Conservation (phyloP, 1,140 invertebrate genomes). For the Lepeophtheirus salmonis region DNA sequence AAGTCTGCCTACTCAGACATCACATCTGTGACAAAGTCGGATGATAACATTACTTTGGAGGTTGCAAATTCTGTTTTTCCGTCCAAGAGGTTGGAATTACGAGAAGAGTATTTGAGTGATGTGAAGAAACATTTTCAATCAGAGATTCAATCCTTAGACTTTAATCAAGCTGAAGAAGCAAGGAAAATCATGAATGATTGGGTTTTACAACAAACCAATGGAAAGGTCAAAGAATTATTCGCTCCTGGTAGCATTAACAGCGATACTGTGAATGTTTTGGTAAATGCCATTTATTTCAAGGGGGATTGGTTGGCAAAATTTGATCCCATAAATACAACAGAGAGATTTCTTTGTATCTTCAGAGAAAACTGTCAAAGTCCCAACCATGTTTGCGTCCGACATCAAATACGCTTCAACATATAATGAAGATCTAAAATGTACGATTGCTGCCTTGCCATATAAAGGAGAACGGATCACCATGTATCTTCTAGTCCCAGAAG, state of each 20-base stretch:
- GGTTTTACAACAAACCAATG: conserved; percentile 49
- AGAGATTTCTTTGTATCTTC: conserved; percentile 35
- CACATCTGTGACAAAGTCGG: too few relatives aligned
- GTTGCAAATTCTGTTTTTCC: too few relatives aligned
- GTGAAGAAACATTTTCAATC: too few relatives aligned
- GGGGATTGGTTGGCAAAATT: conserved; percentile 55
- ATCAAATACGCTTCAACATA: conserved; percentile 40
- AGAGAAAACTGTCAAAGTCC: conserved; percentile 30
- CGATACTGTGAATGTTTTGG: too few relatives aligned
- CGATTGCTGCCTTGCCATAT: conserved; percentile 40
- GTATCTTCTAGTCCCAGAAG: conserved; percentile 45
- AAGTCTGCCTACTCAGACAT: too few relatives aligned
- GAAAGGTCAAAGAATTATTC: conserved; percentile 48
- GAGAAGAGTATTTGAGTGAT: too few relatives aligned
- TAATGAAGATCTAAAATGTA: conserved; percentile 43
- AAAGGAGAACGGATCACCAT: too few relatives aligned
- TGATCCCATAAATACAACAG: conserved; percentile 31
- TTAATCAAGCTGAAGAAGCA: conserved; percentile 27
- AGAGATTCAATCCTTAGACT: too few relatives aligned
- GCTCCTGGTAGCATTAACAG: conserved; percentile 27
- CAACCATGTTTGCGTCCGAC: too few relatives aligned
- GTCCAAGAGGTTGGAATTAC: too few relatives aligned
- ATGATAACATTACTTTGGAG: too few relatives aligned
- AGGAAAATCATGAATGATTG: conserved; percentile 42
- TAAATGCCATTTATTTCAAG: conserved; percentile 73